Evolutionary conservation across 1,140 invertebrate species (phyloP).

Genomic region (Hydropsyche tenuis): DNA sequence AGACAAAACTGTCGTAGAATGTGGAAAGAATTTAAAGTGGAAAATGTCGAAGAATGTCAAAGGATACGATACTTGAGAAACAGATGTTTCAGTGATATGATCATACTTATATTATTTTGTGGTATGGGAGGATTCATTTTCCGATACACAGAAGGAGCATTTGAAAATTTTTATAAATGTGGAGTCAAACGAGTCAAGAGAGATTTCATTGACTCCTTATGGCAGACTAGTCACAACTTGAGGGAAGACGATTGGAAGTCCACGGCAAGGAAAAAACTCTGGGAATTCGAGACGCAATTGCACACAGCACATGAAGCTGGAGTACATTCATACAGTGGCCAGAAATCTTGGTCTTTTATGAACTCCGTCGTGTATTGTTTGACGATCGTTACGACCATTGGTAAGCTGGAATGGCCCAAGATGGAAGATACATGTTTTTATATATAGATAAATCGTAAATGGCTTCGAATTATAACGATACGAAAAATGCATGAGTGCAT

Average conservation of each 20-base stretch:
- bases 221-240: conserved; percentile 79
- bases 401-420: conserved; percentile 65
- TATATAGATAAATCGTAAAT: no score
- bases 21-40: conserved; percentile 66
- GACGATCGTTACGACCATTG: conserved; percentile 93
- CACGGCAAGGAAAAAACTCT: conserved; percentile 77
- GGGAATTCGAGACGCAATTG: conserved; percentile 86
- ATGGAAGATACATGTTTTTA: not conserved
- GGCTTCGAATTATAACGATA: no score
- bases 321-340: conserved; percentile 79
- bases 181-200: conserved; percentile 84
- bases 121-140: conserved; percentile 81
- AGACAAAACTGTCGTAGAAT: conserved; percentile 55
- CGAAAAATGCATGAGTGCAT: no score
- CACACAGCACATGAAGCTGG: conserved; percentile 83
- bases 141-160: conserved; percentile 78
- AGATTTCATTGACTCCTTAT: conserved; percentile 82
- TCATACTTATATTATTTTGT: conserved; percentile 74
- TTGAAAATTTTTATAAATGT: conserved; percentile 87
- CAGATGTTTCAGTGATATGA: conserved; percentile 69
- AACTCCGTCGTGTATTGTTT: conserved; percentile 92
- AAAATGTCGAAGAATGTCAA: conserved; percentile 64
- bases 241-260: conserved; percentile 89
- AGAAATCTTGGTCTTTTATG: conserved; percentile 89
- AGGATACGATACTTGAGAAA: conserved; percentile 68